Base-by-base conservation (phyloP, 2,888 invertebrate species). In the Troides helena region DNA sequence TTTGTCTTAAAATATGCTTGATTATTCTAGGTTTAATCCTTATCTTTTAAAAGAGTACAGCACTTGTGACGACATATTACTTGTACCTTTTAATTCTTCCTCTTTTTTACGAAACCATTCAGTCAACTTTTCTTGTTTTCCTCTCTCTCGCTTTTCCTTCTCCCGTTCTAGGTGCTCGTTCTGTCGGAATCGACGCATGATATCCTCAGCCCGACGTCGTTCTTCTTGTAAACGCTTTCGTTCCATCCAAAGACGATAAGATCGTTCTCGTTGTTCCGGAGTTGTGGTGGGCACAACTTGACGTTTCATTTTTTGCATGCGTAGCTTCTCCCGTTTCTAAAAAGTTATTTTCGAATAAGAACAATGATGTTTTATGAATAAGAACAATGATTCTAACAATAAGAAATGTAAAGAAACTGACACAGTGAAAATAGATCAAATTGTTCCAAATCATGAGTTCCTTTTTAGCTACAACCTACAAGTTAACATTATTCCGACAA, bases 61-160 rank as follows among this genome's bases (percentile, higher is more conserved):
- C 50, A 18, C 14, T 50, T 14, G 50, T 50, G 17, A 50, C 2
- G 1, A 53, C 61, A 43, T 5, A 21, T 36, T 5, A 50, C 30
- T 23, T 43, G 74, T 81, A 95, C 95, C 91, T 89, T 94, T 94
- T 69, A 93, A 90, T 18, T 90, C 87, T 70, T 94, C 93, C 68
- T 94, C 93, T 73, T 95, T 95, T 75, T 88, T 94, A 64, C 89
- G 89, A 43, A 93, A 85, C 95, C 95, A 95, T 59, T 85, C 90
- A 50, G 90, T 86, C 39, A 94, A 83, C 73, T 93, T 93, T 65
- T 93, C 92, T 58, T 91, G 90, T 72, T 91, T 92, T 50, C 82
- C 83, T 53, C 82, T 81, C 62, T 89, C 85, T 1, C 87, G 87
- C 72, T 85, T 89, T 39, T 74, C 78, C 0, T 86, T 81, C 67